phyloP scores from a whole-genome alignment of 1,140 invertebrate genomes.

The Eupeodes corollae region DNA sequence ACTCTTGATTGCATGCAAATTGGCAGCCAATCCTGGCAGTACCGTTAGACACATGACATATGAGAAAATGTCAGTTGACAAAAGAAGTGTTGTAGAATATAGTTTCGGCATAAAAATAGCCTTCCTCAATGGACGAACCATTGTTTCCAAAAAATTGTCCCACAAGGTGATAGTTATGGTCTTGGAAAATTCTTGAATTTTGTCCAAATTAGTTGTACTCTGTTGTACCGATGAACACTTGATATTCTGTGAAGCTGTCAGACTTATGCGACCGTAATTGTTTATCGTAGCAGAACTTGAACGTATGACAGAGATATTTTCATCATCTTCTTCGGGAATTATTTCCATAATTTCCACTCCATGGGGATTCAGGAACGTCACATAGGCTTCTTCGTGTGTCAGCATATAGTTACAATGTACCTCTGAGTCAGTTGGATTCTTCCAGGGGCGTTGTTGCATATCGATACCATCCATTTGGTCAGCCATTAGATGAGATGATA shows the following conservation, averaged over 20 bases:
- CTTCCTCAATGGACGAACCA: constrained; percentile 27
- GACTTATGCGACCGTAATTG: constrained; percentile 18
- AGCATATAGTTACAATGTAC: constrained; percentile 31
- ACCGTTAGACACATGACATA: constrained; percentile 36
- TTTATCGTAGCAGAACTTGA: constrained; percentile 33
- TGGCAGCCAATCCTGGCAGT: constrained; percentile 26
- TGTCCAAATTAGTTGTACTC: background rate
- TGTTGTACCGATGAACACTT: background rate
- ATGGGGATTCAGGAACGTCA: constrained; percentile 34
- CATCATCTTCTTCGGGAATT: constrained; percentile 31
- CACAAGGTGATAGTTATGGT: constrained; percentile 25
- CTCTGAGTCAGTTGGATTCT: constrained; percentile 23
- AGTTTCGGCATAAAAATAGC: constrained; percentile 28
- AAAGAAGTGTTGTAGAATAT: constrained; percentile 27
- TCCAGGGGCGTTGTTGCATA: constrained; percentile 12
- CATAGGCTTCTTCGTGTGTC: constrained; percentile 30
- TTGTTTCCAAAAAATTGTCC: constrained; percentile 29
- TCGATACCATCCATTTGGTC: constrained; percentile 33
- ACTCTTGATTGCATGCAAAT: constrained; percentile 29
- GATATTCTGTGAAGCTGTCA: constrained; percentile 18
- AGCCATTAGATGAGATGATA: constrained; percentile 22
- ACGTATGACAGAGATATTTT: constrained; percentile 29
- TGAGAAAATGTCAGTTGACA: constrained; percentile 33
- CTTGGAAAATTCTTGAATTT: constrained; percentile 20
- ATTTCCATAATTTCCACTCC: constrained; percentile 36